Base-by-base conservation (phyloP, 2,113 vertebrate genomes). In the Corydoras sp. region DNA sequence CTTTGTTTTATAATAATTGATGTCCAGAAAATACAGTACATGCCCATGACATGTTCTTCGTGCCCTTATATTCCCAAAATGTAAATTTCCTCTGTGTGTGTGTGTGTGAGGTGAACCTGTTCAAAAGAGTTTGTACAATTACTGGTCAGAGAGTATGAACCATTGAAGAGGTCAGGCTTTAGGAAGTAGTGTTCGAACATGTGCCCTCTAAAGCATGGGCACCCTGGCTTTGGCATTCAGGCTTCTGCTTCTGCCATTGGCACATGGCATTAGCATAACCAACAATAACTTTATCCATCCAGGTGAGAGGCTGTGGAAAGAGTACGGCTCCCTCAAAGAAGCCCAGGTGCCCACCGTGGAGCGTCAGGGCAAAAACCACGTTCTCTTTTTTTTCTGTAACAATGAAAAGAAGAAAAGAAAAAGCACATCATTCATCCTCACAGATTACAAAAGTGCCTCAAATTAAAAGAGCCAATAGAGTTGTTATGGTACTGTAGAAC, bases 221-320 rank as follows among this genome's bases (percentile, higher is more conserved):
- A 12, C 51, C 68, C 62, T 69, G 72, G n/a, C 84, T 93, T 90
- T 0, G 94, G 89, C 97, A 98, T 53, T 93, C 90, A 3, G 90
- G 87, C 84, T 96, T 98, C 85, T 90, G 97, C 65, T 90, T 94
- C 84, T 98, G 93, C 95, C 96, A 99, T 72, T 98, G 96, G 88
- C 95, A 98, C 56, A 99, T 91, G 83, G 96, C 88, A 4, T 96
- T 92, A 82, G 94, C 87, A 24, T 97, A 99, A 69, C 93, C 91
- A 77, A 99, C 93, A 50, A 99, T 94, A 24, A 99, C 92, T 86
- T 99, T 99, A 88, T 99, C 97, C 96, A 99, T 99, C 97, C 97
- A 99, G 18, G 97, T 99, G 66, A 99, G 92, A 4, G 97, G 97
- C 67, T 99, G 92, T 0, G 97, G 97, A 77, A 99, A 94, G 2